Percentiles rank a stretch among this genome's conserved stretches.
Evolutionary conservation across 2,888 invertebrate species (phyloP).

Genomic region (Ametastegia equiseti): DNA sequence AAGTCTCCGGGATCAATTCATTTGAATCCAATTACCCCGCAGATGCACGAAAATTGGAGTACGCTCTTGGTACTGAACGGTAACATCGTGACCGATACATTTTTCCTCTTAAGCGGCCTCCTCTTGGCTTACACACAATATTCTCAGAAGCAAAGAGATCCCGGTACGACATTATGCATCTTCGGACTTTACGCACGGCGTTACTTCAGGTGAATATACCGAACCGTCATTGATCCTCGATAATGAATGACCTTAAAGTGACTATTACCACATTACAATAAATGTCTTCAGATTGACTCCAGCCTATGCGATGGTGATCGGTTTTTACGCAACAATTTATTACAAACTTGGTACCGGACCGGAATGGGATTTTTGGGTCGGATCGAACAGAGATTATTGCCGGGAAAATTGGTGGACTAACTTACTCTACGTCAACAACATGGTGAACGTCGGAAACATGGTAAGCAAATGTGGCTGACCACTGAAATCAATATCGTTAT

Average conservation of each 20-base stretch:
- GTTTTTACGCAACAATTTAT: slow-evolving; percentile 86
- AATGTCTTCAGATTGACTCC: slow-evolving; percentile 84
- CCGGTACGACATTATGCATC: slow-evolving; percentile 76
- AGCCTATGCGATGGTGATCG: slow-evolving; percentile 84
- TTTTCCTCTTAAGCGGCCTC: slow-evolving; percentile 70
- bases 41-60: slow-evolving; percentile 67
- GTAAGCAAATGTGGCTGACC: slow-evolving; percentile 60
- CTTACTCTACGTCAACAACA: slow-evolving; percentile 74
- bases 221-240: neutral
- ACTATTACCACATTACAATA: too few species aligned
- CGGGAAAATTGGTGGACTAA: slow-evolving; percentile 74
- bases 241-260: too few species aligned
- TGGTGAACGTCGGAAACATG: slow-evolving; percentile 66
- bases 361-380: slow-evolving; percentile 82
- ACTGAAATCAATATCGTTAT: neutral
- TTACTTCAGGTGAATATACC: slow-evolving; percentile 80
- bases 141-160: slow-evolving; percentile 56
- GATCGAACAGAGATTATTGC: slow-evolving; percentile 71
- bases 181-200: slow-evolving; percentile 82
- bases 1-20: neutral
- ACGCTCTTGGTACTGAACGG: slow-evolving; percentile 70
- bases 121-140: slow-evolving; percentile 66
- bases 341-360: slow-evolving; percentile 85
- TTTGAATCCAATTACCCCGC: neutral
- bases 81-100: slow-evolving; percentile 70